Conservation (phyloP, 2,888 invertebrate species). For the Ornithoptera priamus region DNA sequence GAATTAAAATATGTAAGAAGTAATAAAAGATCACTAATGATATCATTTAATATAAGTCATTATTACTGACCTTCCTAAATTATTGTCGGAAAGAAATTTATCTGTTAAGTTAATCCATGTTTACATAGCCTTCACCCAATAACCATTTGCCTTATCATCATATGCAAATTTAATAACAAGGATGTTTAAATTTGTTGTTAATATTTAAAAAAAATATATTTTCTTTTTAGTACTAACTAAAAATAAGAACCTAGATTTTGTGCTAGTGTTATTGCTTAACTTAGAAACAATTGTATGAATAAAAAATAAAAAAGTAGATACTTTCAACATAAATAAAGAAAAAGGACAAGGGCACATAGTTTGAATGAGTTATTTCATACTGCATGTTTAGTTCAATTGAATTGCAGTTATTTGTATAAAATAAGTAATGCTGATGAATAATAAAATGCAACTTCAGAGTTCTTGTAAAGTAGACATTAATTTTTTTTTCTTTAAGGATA, state of each 20-base stretch:
- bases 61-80: conserved; percentile 3
- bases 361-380: too few species aligned
- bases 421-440: too few species aligned
- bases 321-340: not conserved
- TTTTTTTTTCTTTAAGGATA: conserved; percentile 66
- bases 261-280: not conserved
- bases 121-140: conserved; percentile 30
- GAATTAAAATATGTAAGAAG: not conserved
- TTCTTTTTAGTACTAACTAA: not conserved
- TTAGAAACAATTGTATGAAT: not conserved
- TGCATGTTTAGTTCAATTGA: too few species aligned
- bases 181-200: conserved; percentile 20
- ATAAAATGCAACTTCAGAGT: too few species aligned
- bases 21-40: not conserved
- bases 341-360: too few species aligned
- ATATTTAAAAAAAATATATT: not conserved
- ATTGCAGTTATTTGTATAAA: too few species aligned
- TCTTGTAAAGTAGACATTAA: not conserved
- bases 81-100: conserved; percentile 18
- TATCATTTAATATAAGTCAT: not conserved
- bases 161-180: conserved; percentile 24
- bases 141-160: conserved; percentile 25
- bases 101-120: conserved; percentile 20
- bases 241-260: not conserved
- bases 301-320: not conserved